Percentiles rank a stretch among this genome's conserved stretches.
These are phyloP conservation scores for Metaphire vulgaris DNA, from an alignment of 1,140 invertebrate species.

Conservation along the genomic window DNA sequence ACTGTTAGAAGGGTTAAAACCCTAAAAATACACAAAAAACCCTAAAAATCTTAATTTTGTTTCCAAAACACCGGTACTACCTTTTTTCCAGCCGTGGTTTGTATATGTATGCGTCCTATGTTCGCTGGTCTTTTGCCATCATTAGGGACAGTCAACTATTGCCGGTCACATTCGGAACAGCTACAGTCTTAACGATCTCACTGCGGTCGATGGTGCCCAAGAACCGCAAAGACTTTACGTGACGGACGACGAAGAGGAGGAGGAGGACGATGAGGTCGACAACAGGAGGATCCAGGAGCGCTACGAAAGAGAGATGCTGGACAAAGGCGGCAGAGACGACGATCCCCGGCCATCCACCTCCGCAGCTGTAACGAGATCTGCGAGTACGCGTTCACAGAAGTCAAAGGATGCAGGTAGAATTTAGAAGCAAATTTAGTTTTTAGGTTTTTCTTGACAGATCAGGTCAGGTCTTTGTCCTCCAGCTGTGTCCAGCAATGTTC, in stretches of 20 bases:
- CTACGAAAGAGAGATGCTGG: background rate
- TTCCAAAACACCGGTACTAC: no score
- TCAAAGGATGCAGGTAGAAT: background rate
- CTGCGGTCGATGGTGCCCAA: conserved; percentile 28
- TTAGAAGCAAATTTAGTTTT: no score
- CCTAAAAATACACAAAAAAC: no score
- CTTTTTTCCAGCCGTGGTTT: no score
- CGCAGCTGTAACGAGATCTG: background rate
- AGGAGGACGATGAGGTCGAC: background rate
- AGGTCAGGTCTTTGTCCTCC: no score
- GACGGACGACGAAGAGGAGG: background rate
- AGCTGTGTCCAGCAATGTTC: no score
- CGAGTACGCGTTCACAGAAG: background rate
- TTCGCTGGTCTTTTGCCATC: no score
- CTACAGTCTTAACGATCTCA: conserved; percentile 82
- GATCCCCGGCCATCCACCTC: background rate
- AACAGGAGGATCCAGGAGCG: background rate
- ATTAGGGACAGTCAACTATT: conserved; percentile 82
- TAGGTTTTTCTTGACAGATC: no score
- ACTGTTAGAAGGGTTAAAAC: no score
- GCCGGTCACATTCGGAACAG: conserved; percentile 81
- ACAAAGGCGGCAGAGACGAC: background rate
- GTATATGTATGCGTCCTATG: no score
- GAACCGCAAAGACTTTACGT: background rate
- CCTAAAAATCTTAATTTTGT: no score